Conservation (phyloP, 2,797 vertebrate species). For the Schizopygopsis malacanthus region DNA sequence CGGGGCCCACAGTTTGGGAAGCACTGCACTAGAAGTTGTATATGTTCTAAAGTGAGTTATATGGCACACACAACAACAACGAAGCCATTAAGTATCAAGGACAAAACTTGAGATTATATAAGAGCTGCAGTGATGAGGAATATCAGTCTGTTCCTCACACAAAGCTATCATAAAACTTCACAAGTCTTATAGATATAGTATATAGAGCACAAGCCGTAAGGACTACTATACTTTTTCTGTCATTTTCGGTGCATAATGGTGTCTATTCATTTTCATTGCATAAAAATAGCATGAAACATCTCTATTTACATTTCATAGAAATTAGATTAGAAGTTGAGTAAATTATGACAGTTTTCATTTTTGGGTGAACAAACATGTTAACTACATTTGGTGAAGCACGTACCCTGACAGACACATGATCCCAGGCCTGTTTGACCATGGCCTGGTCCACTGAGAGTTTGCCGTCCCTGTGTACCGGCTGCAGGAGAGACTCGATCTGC, state of each 20-base stretch:
- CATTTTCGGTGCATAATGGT: background rate
- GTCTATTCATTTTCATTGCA: background rate
- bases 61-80: background rate
- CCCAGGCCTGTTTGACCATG: conserved; percentile 94
- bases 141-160: background rate
- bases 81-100: background rate
- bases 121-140: background rate
- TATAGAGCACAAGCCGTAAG: too few species aligned
- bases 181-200: too few species aligned
- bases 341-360: background rate
- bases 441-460: conserved; percentile 97
- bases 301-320: background rate
- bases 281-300: background rate
- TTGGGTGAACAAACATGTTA: background rate
- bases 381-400: conserved; percentile 41
- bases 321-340: background rate
- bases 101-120: background rate
- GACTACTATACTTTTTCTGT: background rate
- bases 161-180: background rate
- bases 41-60: background rate
- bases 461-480: conserved; percentile 88
- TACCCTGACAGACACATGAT: conserved; percentile 90
- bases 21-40: too few species aligned
- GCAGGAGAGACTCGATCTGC: conserved; percentile 86
- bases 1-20: too few species aligned